Conservation (phyloP, 2,113 vertebrate genomes). For the Callipepla californica region DNA sequence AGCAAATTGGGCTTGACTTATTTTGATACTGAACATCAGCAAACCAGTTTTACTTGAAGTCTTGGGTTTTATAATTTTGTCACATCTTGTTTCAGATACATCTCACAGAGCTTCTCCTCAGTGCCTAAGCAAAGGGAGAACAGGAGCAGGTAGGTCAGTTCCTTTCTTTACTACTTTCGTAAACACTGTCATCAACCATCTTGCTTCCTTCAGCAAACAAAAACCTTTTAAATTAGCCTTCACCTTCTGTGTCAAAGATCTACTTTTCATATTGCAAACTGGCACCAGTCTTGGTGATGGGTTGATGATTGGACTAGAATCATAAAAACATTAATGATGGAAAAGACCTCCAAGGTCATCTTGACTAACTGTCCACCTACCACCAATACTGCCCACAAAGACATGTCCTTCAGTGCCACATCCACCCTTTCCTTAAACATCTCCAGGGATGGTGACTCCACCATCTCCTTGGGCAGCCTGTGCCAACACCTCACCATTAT, state of each 20-base stretch:
- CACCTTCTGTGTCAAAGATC: neutral
- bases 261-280: neutral
- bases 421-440: no score
- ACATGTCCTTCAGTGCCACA: no score
- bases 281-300: neutral
- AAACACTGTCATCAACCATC: neutral
- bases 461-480: no score
- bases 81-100: neutral
- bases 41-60: neutral
- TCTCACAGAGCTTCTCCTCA: neutral
- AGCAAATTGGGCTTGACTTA: neutral
- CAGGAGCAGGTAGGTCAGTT: neutral
- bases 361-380: no score
- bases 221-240: neutral
- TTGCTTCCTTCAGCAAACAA: neutral
- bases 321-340: no score
- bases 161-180: rapidly evolving
- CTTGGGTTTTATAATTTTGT: neutral
- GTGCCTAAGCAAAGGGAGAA: neutral
- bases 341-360: no score
- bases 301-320: no score
- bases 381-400: no score
- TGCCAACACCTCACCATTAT: no score
- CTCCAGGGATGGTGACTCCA: no score
- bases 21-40: neutral